Evolutionary conservation across 2,113 vertebrate genomes (phyloP).

Genomic region (Siphamia tubifer): DNA sequence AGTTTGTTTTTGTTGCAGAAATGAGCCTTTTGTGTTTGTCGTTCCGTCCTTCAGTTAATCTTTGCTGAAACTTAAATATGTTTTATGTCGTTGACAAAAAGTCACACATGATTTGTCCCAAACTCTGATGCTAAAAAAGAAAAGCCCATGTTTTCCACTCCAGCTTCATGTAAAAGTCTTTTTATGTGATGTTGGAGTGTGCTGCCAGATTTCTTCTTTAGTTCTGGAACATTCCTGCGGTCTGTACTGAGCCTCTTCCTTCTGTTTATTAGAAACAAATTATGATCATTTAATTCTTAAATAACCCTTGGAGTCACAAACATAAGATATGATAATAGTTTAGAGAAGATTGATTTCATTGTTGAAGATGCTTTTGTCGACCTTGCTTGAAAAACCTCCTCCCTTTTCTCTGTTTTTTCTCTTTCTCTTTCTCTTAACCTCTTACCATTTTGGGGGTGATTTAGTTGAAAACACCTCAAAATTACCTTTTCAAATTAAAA

Average conservation of each 20-base stretch:
- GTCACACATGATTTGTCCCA: constrained; percentile 45
- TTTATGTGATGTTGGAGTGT: neutral
- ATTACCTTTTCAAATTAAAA: too few relatives aligned
- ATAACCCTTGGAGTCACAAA: constrained; percentile 19
- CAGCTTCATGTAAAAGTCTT: neutral
- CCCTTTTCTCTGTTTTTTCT: constrained; percentile 9
- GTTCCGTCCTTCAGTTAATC: neutral
- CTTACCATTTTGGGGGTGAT: too few relatives aligned
- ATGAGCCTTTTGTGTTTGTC: constrained; percentile 20
- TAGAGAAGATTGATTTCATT: constrained; percentile 23
- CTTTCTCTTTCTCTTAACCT: too few relatives aligned
- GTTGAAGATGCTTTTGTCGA: neutral
- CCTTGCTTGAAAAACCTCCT: constrained; percentile 5
- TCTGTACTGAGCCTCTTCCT: constrained; percentile 1
- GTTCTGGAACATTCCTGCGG: constrained; percentile 6
- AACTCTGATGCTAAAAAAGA: neutral
- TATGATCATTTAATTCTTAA: constrained; percentile 48
- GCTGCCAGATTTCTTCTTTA: constrained; percentile 4
- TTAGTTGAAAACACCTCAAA: too few relatives aligned
- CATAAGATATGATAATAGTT: constrained; percentile 28
- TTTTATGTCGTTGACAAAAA: constrained; percentile 20
- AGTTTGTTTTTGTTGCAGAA: constrained; percentile 15
- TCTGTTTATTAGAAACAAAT: constrained; percentile 36
- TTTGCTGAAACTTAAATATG: constrained; percentile 8
- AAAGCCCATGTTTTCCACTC: constrained; percentile 3